These are phyloP conservation scores for Tuberolachnus salignus DNA, from an alignment of 2,888 invertebrate species.

Conservation along the genomic window DNA sequence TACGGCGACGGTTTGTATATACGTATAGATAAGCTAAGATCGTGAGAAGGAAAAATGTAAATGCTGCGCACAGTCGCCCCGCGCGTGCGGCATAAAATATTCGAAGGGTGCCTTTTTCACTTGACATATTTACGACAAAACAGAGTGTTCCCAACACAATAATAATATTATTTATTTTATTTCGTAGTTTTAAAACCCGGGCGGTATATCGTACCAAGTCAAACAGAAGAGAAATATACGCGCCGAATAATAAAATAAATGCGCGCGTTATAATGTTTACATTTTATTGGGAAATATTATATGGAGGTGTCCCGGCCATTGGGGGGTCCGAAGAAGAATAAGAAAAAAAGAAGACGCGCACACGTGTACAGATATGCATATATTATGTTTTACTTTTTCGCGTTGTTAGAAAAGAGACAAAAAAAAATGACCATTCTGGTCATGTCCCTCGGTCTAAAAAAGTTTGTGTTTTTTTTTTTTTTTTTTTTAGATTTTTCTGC, in stretches of 20 bases:
- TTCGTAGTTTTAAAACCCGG: conserved; percentile 40
- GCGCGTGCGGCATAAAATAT: conserved; percentile 36
- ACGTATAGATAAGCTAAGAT: conserved; percentile 42
- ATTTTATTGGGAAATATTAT: conserved; percentile 39
- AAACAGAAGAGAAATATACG: conserved; percentile 42
- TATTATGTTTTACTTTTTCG: conserved; percentile 34
- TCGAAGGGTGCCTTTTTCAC: conserved; percentile 52
- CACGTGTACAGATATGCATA: neutral
- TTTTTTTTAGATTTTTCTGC: conserved; percentile 8
- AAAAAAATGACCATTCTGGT: conserved; percentile 25
- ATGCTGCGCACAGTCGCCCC: neutral
- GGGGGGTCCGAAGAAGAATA: neutral
- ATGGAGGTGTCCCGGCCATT: conserved; percentile 23
- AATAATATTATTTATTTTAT: conserved; percentile 50
- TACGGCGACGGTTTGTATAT: conserved; percentile 7
- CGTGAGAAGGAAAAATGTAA: conserved; percentile 41
- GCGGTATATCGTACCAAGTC: conserved; percentile 30
- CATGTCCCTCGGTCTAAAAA: conserved; percentile 5
- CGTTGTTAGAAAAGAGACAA: neutral
- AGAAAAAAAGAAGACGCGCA: too few species aligned
- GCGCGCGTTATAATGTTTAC: conserved; percentile 35
- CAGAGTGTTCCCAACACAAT: conserved; percentile 54
- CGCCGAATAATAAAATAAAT: conserved; percentile 29
- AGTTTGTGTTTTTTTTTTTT: neutral
- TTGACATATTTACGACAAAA: conserved; percentile 56